phyloP scores from a whole-genome alignment of 2,113 vertebrate species.

The Oncorhynchus clarkii region DNA sequence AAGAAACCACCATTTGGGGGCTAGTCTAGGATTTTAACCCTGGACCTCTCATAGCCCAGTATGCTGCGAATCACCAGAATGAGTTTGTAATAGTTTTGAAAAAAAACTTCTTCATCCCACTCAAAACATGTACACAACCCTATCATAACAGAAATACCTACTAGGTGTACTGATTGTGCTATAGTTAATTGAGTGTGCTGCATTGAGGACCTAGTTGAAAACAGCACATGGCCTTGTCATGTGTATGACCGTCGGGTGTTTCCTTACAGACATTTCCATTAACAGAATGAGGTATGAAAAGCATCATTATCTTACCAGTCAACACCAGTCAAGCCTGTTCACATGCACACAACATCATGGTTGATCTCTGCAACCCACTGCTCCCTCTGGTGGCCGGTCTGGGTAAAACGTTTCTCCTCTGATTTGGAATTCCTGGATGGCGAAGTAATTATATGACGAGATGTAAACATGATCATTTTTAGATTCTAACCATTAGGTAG shows the following conservation, averaged over 20 bases:
- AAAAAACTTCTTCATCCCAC: too few relatives aligned
- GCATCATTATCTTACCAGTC: not conserved
- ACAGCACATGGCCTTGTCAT: not conserved
- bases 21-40: too few relatives aligned
- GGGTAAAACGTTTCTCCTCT: not conserved
- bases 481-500: too few relatives aligned
- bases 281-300: not conserved
- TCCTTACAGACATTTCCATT: not conserved
- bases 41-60: too few relatives aligned
- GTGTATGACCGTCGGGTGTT: not conserved
- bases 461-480: too few relatives aligned
- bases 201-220: not conserved
- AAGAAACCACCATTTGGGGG: too few relatives aligned
- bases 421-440: too few relatives aligned
- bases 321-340: slow-evolving; percentile 2
- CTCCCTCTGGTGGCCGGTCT: not conserved
- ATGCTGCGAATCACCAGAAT: too few relatives aligned
- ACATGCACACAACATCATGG: not conserved
- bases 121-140: too few relatives aligned
- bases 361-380: not conserved
- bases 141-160: too few relatives aligned
- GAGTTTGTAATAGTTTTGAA: too few relatives aligned
- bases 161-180: not conserved
- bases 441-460: too few relatives aligned
- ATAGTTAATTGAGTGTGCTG: not conserved